phyloP scores from a whole-genome alignment of 2,888 invertebrate species.

The Temnothorax unifasciatus region DNA sequence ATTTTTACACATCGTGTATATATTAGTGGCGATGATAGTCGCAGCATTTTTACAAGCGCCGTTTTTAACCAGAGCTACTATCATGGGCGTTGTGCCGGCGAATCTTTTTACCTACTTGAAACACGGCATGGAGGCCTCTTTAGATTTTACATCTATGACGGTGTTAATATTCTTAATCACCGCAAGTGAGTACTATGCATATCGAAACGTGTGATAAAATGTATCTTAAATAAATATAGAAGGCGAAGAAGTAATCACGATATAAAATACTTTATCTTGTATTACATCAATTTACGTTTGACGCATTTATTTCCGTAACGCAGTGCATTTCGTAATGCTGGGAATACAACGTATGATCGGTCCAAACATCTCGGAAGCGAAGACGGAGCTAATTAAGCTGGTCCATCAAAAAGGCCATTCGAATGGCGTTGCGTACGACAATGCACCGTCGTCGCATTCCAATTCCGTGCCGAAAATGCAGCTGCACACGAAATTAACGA shows the following conservation, averaged over 20 bases:
- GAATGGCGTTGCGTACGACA: constrained; percentile 53
- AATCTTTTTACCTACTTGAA: constrained; percentile 83
- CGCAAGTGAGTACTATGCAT: constrained; percentile 77
- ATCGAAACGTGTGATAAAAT: not conserved
- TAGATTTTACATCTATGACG: constrained; percentile 83
- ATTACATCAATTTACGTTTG: not conserved
- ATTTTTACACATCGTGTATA: constrained; percentile 80
- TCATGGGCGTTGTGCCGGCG: constrained; percentile 82
- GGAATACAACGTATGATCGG: constrained; percentile 77
- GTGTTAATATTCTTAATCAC: constrained; percentile 83
- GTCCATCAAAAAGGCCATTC: constrained; percentile 55
- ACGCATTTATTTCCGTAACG: constrained; percentile 28
- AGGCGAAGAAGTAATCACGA: not conserved
- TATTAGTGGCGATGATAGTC: constrained; percentile 83
- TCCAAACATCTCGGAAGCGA: constrained; percentile 39
- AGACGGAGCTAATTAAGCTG: constrained; percentile 33
- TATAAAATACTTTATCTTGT: not conserved
- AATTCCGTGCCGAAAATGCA: not conserved
- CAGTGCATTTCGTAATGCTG: constrained; percentile 83
- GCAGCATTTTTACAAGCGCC: constrained; percentile 84
- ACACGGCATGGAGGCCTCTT: constrained; percentile 81
- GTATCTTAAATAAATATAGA: not conserved
- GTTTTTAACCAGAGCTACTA: constrained; percentile 80
- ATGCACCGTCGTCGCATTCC: constrained; percentile 57
- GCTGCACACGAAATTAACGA: constrained; percentile 43